Evolutionary conservation across 2,888 invertebrate genomes (phyloP).

Genomic region (Acholoe squamosa): DNA sequence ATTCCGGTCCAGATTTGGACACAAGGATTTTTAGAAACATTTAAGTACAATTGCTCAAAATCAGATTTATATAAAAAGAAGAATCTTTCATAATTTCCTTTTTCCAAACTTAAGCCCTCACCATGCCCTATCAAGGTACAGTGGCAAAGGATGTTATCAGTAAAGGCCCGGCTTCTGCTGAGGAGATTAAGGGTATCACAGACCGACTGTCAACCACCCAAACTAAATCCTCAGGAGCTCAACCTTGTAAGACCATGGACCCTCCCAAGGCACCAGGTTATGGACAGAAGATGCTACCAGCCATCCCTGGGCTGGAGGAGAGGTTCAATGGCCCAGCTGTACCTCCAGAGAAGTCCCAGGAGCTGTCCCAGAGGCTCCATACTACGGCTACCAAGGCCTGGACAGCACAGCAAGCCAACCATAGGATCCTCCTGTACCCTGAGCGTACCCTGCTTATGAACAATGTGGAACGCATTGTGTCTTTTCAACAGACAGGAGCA

Average conservation of each 20-base stretch:
- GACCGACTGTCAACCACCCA: conserved; percentile 31
- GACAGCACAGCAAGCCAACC: conserved; percentile 66
- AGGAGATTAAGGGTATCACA: conserved; percentile 33
- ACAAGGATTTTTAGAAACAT: too few relatives aligned
- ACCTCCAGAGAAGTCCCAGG: conserved; percentile 44
- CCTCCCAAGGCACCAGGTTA: conserved; percentile 46
- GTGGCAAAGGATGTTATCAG: conserved; percentile 58
- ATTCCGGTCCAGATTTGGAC: too few relatives aligned
- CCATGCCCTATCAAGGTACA: neutral
- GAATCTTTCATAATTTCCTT: too few relatives aligned
- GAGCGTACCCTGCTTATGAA: conserved; percentile 69
- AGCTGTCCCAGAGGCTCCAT: conserved; percentile 38
- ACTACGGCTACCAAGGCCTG: conserved; percentile 57
- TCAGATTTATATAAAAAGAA: too few relatives aligned
- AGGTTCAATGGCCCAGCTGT: conserved; percentile 51
- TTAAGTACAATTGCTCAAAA: too few relatives aligned
- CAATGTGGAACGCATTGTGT: conserved; percentile 67
- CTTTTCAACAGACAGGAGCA: conserved; percentile 67
- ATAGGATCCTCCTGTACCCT: conserved; percentile 70
- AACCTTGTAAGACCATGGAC: conserved; percentile 59
- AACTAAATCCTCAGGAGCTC: conserved; percentile 45
- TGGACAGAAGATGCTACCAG: conserved; percentile 63
- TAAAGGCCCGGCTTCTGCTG: neutral
- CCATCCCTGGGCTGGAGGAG: conserved; percentile 56
- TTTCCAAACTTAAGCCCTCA: neutral